Percentiles rank a stretch among this genome's conserved stretches.
These are phyloP conservation scores for Leucoraja ocellata DNA, from an alignment of 2,797 vertebrate species.

Conservation along the genomic window DNA sequence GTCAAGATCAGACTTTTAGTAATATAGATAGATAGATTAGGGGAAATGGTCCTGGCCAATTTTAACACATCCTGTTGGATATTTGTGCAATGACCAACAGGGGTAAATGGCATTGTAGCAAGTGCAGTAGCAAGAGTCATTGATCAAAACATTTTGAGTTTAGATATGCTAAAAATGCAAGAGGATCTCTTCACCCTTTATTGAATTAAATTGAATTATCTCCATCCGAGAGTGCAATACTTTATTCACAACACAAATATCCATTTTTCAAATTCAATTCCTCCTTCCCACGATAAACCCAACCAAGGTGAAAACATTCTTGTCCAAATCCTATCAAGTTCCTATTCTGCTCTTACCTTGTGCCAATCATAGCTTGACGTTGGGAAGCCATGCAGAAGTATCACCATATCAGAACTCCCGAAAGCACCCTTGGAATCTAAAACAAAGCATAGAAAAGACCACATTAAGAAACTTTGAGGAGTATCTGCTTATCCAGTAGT, in stretches of 20 bases:
- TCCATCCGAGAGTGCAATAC: neutral
- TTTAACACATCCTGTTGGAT: neutral
- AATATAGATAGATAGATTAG: too few species aligned
- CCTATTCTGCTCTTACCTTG: conserved; percentile 64
- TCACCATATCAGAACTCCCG: conserved; percentile 75
- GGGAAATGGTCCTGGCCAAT: neutral
- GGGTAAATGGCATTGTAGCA: neutral
- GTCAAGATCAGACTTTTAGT: too few species aligned
- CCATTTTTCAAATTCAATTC: neutral
- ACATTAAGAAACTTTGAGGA: neutral
- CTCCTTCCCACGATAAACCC: neutral
- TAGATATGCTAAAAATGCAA: neutral
- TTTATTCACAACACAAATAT: neutral
- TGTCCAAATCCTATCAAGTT: neutral
- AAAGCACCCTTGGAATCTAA: conserved; percentile 75
- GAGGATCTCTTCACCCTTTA: neutral
- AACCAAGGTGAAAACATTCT: neutral
- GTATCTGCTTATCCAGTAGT: neutral
- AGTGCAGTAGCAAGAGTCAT: neutral
- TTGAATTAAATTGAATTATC: neutral
- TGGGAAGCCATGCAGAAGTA: conserved; percentile 86
- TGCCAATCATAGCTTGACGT: conserved; percentile 92
- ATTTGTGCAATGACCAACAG: neutral
- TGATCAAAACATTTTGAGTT: neutral
- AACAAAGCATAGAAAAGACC: neutral